Evolutionary conservation across 2,797 vertebrate species (phyloP).

Genomic region (Lagothrix lagotricha): DNA sequence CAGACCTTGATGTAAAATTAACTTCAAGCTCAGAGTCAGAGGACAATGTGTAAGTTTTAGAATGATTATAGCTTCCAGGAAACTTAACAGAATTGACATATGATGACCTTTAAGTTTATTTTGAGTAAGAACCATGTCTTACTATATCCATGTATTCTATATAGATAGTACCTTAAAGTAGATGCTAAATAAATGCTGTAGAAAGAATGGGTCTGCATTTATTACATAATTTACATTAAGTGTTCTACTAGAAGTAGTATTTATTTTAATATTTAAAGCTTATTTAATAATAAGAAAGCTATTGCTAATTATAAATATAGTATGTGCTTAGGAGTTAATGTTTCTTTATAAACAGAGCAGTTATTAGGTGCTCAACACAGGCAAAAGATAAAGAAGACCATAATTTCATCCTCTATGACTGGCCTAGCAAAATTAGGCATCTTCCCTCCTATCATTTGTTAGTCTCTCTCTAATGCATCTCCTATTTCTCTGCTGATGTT

Average conservation of each 20-base stretch:
- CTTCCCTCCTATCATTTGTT: not conserved
- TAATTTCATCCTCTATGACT: not conserved
- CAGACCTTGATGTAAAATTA: not conserved
- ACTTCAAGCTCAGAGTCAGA: not conserved
- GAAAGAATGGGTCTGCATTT: not conserved
- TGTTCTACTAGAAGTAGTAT: not conserved
- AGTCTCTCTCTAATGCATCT: not conserved
- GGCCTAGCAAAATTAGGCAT: not conserved
- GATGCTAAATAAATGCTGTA: not conserved
- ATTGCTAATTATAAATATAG: not conserved
- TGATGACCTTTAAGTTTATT: not conserved
- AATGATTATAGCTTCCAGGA: not conserved
- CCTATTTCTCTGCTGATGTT: not conserved
- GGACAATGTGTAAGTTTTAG: not conserved
- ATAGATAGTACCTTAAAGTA: not conserved
- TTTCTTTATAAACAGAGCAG: not conserved
- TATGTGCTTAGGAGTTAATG: not conserved
- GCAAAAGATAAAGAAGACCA: not conserved
- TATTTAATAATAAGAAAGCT: not conserved
- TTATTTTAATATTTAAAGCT: conserved; percentile 8
- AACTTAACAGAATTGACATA: not conserved
- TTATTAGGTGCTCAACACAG: not conserved
- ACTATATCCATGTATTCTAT: not conserved
- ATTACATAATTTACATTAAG: not conserved
- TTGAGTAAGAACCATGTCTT: not conserved